Conservation (phyloP, 2,113 vertebrate species). For the crab-eating macaque (Macaca fascicularis) region DNA sequence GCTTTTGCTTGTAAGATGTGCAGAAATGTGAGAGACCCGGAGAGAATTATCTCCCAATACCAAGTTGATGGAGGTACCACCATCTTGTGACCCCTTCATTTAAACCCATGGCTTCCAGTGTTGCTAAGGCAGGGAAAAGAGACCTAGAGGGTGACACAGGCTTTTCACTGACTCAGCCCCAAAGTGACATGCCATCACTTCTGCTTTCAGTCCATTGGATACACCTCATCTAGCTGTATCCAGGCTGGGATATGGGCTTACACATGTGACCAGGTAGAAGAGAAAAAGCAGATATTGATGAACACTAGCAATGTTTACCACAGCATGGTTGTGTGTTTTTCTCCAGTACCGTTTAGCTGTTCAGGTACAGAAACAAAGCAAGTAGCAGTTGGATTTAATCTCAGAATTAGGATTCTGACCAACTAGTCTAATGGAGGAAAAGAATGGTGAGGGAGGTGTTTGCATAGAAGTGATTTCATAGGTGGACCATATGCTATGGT, state of each 20-base stretch:
- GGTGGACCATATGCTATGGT: not conserved
- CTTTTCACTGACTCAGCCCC: not conserved
- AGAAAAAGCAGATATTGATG: not conserved
- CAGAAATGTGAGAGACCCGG: not conserved
- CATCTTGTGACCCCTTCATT: not conserved
- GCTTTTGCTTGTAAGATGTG: not conserved
- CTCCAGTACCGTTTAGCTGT: not conserved
- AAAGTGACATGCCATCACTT: not conserved
- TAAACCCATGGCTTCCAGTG: not conserved
- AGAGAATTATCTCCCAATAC: not conserved
- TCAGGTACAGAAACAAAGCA: not conserved
- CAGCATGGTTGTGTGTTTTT: not conserved
- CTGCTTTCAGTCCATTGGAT: not conserved
- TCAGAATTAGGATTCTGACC: constrained; percentile 15
- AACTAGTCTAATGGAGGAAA: not conserved
- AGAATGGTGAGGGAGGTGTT: not conserved
- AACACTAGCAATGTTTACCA: not conserved
- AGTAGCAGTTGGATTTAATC: not conserved
- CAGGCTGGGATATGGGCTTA: not conserved
- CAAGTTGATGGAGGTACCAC: not conserved
- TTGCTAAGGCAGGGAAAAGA: not conserved
- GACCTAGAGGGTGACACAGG: not conserved
- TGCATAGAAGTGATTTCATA: not conserved
- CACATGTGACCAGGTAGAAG: not conserved
- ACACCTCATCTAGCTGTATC: not conserved